Evolutionary conservation across 2,797 vertebrate species (phyloP).

Genomic region (Lindbergichthys nudifrons): DNA sequence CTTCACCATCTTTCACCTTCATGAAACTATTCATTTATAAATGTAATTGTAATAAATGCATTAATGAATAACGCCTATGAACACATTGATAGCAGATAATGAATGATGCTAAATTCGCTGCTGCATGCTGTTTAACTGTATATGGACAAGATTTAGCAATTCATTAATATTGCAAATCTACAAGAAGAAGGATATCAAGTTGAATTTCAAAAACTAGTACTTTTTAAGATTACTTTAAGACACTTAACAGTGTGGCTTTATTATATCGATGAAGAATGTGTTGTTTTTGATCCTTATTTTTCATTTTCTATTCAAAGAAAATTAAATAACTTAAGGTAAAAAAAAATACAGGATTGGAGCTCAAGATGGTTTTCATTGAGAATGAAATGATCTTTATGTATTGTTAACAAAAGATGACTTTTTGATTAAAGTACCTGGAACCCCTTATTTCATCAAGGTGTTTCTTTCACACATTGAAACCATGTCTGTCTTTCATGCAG

Average conservation of each 20-base stretch:
- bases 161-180: neutral
- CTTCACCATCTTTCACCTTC: slow-evolving; percentile 5
- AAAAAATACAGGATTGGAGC: too few relatives aligned
- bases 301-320: neutral
- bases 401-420: neutral
- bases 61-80: neutral
- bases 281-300: neutral
- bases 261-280: too few relatives aligned
- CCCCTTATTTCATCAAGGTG: neutral
- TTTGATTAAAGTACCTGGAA: neutral
- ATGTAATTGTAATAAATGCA: slow-evolving; percentile 21
- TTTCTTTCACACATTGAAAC: neutral
- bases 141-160: slow-evolving; percentile 13
- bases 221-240: neutral
- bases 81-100: neutral
- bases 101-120: neutral
- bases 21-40: slow-evolving; percentile 4
- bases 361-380: neutral
- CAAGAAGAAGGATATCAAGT: neutral
- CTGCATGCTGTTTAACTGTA: neutral
- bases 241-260: too few relatives aligned
- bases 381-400: neutral
- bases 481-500: neutral
- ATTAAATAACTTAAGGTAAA: too few relatives aligned
- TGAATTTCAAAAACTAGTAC: slow-evolving; percentile 1